Conservation (phyloP, 1,140 invertebrate genomes). For the Babylonia areolata region DNA sequence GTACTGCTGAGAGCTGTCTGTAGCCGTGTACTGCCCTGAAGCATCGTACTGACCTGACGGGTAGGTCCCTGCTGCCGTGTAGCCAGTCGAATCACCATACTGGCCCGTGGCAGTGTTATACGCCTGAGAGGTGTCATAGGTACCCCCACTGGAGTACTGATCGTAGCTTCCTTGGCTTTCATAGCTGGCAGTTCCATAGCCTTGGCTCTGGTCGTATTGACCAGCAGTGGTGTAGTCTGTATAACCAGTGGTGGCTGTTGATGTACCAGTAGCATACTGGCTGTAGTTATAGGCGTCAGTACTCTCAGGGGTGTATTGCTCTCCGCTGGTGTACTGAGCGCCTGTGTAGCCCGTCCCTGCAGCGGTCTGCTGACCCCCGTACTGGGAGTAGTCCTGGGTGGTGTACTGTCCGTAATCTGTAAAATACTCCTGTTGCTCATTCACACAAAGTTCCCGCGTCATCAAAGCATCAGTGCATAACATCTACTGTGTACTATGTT, state of each 20-base stretch:
- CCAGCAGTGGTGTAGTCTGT: not conserved
- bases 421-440: not conserved
- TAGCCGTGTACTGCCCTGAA: not conserved
- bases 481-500: not conserved
- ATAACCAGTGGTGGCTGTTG: not conserved
- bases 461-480: too few species aligned
- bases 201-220: slow-evolving; percentile 11
- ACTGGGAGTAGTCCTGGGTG: slow-evolving; percentile 14
- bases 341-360: not conserved
- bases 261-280: not conserved
- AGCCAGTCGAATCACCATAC: not conserved
- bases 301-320: slow-evolving; percentile 1
- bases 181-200: not conserved
- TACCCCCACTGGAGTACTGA: not conserved
- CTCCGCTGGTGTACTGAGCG: slow-evolving; percentile 7
- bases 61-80: not conserved
- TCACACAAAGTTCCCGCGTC: too few species aligned
- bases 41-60: not conserved
- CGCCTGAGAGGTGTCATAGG: not conserved
- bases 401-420: not conserved
- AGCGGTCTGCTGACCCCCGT: not conserved
- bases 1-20: slow-evolving; percentile 3
- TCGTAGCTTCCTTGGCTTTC: not conserved
- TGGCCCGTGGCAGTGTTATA: slow-evolving; percentile 4
- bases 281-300: not conserved